phyloP scores from a whole-genome alignment of 2,888 invertebrate genomes.

The Congeria kusceri region DNA sequence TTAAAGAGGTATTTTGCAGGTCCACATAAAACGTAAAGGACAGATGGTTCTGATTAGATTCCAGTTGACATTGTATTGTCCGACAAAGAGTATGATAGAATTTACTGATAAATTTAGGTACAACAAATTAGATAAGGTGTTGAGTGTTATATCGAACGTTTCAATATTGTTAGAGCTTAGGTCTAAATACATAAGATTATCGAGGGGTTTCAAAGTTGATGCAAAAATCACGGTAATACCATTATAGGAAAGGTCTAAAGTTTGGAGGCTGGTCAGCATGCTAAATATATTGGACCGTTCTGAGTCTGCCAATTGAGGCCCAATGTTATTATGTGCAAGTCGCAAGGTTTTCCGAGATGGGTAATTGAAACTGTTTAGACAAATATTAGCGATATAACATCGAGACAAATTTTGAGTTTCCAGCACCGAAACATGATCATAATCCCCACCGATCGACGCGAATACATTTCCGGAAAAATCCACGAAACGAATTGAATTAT shows the following conservation, averaged over 20 bases:
- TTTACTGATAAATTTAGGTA: no score
- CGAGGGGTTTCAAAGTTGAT: slow-evolving; percentile 2
- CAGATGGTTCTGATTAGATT: no score
- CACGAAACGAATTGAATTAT: background rate
- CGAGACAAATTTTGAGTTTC: no score
- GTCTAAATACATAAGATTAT: slow-evolving; percentile 11
- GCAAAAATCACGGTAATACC: slow-evolving; percentile 14
- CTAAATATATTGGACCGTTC: slow-evolving; percentile 2
- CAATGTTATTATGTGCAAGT: background rate
- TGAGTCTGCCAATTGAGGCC: background rate
- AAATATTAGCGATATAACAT: no score
- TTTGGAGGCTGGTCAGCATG: background rate
- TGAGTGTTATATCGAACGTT: no score
- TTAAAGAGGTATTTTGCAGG: no score
- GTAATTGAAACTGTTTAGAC: no score
- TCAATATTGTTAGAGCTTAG: slow-evolving; percentile 23
- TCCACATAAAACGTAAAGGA: no score
- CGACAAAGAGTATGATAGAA: no score
- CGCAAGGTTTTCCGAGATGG: no score
- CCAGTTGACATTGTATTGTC: no score
- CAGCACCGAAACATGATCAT: background rate
- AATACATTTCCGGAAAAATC: slow-evolving; percentile 34
- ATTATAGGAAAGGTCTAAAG: slow-evolving; percentile 23
- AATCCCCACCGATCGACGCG: slow-evolving; percentile 8
- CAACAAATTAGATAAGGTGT: no score